phyloP scores from a whole-genome alignment of 1,140 invertebrate genomes.

The Colletes gigas region DNA sequence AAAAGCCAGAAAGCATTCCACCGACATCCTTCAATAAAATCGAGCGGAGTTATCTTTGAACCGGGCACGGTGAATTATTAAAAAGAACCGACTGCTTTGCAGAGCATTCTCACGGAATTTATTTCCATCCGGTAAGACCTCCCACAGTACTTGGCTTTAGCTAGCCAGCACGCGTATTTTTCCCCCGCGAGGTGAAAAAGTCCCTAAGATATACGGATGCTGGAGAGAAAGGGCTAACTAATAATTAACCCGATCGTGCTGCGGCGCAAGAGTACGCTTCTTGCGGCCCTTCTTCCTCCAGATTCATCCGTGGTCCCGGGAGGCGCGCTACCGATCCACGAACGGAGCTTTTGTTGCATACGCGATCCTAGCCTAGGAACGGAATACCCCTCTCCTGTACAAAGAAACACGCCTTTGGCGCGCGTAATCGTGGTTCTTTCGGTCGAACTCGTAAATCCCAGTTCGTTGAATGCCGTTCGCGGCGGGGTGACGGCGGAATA shows the following conservation, averaged over 20 bases:
- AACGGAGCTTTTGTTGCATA: not conserved
- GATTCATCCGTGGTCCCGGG: not conserved
- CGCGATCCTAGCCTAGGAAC: not conserved
- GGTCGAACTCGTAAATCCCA: constrained; percentile 69
- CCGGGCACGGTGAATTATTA: not conserved
- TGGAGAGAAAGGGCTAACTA: constrained; percentile 9
- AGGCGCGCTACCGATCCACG: not conserved
- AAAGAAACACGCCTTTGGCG: constrained; percentile 63
- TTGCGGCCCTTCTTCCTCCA: constrained; percentile 16
- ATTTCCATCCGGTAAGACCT: constrained; percentile 14
- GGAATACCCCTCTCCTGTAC: constrained; percentile 12
- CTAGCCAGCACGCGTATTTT: not conserved
- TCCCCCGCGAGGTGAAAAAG: constrained; percentile 3
- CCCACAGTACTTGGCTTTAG: not conserved
- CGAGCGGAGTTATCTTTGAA: not conserved
- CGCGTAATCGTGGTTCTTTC: constrained; percentile 67
- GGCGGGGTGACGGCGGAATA: constrained; percentile 55
- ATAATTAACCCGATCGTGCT: constrained; percentile 34
- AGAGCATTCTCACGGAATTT: not conserved
- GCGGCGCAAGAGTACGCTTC: not conserved
- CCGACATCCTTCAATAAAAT: not conserved
- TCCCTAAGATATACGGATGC: constrained; percentile 14
- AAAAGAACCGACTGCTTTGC: not conserved
- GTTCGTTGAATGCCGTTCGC: constrained; percentile 64
- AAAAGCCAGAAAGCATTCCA: not conserved